Percentiles rank a stretch among this genome's conserved stretches.
phyloP scores from a whole-genome alignment of 2,113 vertebrate genomes.

The Albula glossodonta region DNA sequence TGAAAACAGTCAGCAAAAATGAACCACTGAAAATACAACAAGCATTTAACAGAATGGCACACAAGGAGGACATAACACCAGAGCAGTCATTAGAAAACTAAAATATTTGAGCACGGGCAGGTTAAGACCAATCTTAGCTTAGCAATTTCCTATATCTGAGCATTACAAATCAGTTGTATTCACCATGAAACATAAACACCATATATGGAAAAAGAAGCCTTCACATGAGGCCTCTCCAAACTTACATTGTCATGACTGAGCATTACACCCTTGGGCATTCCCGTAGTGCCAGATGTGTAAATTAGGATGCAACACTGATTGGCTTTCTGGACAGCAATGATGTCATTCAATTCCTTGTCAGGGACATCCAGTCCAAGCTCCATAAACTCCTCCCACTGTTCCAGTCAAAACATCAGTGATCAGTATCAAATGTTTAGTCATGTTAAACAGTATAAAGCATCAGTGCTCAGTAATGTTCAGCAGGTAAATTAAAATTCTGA shows the following conservation, averaged over 20 bases:
- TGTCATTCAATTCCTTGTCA: slow-evolving; percentile 71
- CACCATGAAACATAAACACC: too few relatives aligned
- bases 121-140: too few relatives aligned
- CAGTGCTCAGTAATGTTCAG: background rate
- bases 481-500: background rate
- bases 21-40: too few relatives aligned
- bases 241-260: slow-evolving; percentile 88
- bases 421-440: background rate
- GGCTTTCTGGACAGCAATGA: slow-evolving; percentile 73
- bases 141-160: too few relatives aligned
- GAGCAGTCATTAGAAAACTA: too few relatives aligned
- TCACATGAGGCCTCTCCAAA: background rate
- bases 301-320: slow-evolving; percentile 83
- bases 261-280: slow-evolving; percentile 87
- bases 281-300: slow-evolving; percentile 87
- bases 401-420: slow-evolving; percentile 28
- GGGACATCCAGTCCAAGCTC: slow-evolving; percentile 69
- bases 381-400: slow-evolving; percentile 83
- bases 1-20: background rate
- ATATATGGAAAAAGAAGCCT: background rate
- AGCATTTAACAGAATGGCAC: too few relatives aligned
- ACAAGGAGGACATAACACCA: too few relatives aligned
- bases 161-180: too few relatives aligned
- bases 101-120: too few relatives aligned
- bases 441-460: background rate